Evolutionary conservation across 2,888 invertebrate species (phyloP).

Genomic region (Reticulitermes lucifugus): DNA sequence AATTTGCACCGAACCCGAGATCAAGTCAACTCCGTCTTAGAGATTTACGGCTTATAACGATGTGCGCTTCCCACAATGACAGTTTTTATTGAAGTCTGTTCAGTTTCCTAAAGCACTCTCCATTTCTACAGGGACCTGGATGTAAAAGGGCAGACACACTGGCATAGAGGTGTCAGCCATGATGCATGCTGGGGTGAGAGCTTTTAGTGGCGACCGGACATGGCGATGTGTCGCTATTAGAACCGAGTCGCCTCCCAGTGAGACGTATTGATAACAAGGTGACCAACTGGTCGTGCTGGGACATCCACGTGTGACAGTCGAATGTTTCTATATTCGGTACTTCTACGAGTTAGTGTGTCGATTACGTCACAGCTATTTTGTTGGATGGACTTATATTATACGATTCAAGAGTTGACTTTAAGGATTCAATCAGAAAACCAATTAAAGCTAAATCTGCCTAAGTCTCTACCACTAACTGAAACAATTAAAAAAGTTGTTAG

Average conservation of each 20-base stretch:
- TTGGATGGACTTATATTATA: too few relatives aligned
- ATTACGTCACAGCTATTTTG: too few relatives aligned
- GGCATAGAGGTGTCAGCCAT: not conserved
- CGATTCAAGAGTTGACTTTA: too few relatives aligned
- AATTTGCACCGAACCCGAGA: too few relatives aligned
- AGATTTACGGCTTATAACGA: not conserved
- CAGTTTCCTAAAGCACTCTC: not conserved
- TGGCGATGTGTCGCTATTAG: not conserved
- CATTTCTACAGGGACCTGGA: not conserved
- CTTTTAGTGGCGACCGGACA: conserved; percentile 7
- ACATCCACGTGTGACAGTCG: too few relatives aligned
- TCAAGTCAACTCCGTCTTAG: too few relatives aligned
- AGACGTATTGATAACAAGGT: not conserved
- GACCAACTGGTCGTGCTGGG: not conserved
- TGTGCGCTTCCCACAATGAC: not conserved
- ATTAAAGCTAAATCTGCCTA: too few relatives aligned
- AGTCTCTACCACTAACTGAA: too few relatives aligned
- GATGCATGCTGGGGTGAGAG: not conserved
- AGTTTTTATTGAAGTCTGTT: not conserved
- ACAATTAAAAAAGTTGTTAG: too few relatives aligned
- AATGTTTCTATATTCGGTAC: too few relatives aligned
- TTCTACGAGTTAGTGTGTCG: too few relatives aligned
- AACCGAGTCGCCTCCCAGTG: not conserved
- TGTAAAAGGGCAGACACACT: not conserved
- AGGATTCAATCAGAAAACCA: too few relatives aligned